These are phyloP conservation scores for Oceanodroma leucorhoa DNA, from an alignment of 2,797 vertebrate species.

Conservation along the genomic window DNA sequence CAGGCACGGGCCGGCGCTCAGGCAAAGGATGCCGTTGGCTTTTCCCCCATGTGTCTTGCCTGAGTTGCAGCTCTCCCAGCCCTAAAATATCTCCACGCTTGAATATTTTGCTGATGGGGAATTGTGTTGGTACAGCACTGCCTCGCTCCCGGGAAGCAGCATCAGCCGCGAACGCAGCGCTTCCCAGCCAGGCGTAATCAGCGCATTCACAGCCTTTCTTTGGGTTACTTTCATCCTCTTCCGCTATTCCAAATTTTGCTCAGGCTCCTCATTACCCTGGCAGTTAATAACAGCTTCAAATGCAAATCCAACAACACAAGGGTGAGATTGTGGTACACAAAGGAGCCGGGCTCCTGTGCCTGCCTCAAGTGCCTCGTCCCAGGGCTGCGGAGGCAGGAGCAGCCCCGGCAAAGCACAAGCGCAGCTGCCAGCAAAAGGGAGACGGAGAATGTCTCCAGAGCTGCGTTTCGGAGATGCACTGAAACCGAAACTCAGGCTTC, in stretches of 20 bases:
- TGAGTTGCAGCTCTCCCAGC: background rate
- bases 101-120: background rate
- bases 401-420: background rate
- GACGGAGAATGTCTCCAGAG: background rate
- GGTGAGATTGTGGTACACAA: slow-evolving; percentile 3
- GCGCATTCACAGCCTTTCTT: slow-evolving; percentile 48
- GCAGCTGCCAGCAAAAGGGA: background rate
- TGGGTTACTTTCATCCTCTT: background rate
- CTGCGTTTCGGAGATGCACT: background rate
- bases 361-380: background rate
- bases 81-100: background rate
- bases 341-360: background rate
- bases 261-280: slow-evolving; percentile 12
- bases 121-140: slow-evolving; percentile 20
- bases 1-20: fast-evolving
- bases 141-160: background rate
- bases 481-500: background rate
- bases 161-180: background rate
- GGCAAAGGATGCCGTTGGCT: background rate
- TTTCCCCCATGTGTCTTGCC: background rate
- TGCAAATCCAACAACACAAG: slow-evolving; percentile 63
- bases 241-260: slow-evolving; percentile 15
- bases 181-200: slow-evolving; percentile 15
- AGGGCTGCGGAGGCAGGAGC: background rate
- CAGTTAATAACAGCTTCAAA: slow-evolving; percentile 57